These are phyloP conservation scores for Linnaemya tessellans DNA, from an alignment of 2,888 invertebrate genomes.

Conservation along the genomic window DNA sequence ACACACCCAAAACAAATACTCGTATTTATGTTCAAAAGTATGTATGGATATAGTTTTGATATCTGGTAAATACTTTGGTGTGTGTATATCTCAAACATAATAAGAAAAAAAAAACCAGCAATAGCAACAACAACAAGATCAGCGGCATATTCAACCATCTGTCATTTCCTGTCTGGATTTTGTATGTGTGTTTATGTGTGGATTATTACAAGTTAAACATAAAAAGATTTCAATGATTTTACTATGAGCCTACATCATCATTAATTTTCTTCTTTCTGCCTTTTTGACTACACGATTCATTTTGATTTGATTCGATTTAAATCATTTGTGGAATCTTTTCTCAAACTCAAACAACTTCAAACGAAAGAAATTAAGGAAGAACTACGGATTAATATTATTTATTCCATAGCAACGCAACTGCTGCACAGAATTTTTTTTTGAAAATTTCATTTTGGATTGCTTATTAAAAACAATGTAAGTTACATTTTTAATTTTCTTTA, in stretches of 20 bases:
- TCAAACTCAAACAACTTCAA: conserved; percentile 12
- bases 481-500: neutral
- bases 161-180: conserved; percentile 72
- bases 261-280: conserved; percentile 39
- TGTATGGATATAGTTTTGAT: conserved; percentile 23
- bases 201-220: conserved; percentile 61
- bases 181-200: conserved; percentile 24
- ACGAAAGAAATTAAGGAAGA: conserved; percentile 28
- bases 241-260: conserved; percentile 61
- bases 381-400: conserved; percentile 44
- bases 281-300: conserved; percentile 50
- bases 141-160: conserved; percentile 65
- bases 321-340: conserved; percentile 60
- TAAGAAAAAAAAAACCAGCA: conserved; percentile 40
- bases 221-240: conserved; percentile 59
- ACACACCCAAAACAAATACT: neutral
- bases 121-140: conserved; percentile 32
- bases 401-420: neutral
- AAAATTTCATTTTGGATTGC: conserved; percentile 77
- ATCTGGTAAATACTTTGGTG: conserved; percentile 41
- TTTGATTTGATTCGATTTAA: conserved; percentile 54
- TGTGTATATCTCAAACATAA: conserved; percentile 49
- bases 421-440: neutral
- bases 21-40: conserved; percentile 21
- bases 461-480: conserved; percentile 83